Conservation (phyloP, 2,888 invertebrate species). For the Drosophila anomelani region DNA sequence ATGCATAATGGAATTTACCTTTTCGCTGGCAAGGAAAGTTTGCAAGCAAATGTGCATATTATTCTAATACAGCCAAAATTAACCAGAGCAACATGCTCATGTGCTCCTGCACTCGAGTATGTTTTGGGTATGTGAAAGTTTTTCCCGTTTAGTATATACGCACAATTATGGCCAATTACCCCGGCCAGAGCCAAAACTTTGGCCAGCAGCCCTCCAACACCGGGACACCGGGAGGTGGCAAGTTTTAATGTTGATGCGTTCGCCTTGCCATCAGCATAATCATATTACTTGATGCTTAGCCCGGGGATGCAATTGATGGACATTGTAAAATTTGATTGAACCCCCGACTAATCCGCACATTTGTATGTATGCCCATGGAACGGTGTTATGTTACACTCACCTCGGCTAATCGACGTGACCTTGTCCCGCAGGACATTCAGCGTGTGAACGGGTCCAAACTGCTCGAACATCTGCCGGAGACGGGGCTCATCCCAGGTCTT, state of each 20-base stretch:
- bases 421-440: conserved; percentile 99
- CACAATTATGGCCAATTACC: conserved; percentile 78
- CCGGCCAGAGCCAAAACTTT: conserved; percentile 49
- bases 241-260: conserved; percentile 64
- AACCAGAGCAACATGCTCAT: conserved; percentile 44
- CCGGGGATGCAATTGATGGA: conserved; percentile 57
- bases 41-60: conserved; percentile 78
- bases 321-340: conserved; percentile 73
- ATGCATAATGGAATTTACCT: conserved; percentile 77
- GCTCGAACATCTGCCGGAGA: conserved; percentile 96
- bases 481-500: conserved; percentile 98
- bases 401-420: conserved; percentile 98
- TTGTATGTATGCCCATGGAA: conserved; percentile 65
- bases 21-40: conserved; percentile 71
- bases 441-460: conserved; percentile 97
- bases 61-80: conserved; percentile 74
- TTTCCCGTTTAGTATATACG: conserved; percentile 47
- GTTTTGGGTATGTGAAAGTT: conserved; percentile 42
- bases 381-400: conserved; percentile 86
- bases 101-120: conserved; percentile 16
- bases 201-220: conserved; percentile 30
- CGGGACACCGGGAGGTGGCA: conserved; percentile 22
- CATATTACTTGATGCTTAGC: conserved; percentile 68
- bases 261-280: conserved; percentile 63
- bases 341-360: conserved; percentile 58